These are phyloP conservation scores for Meriones psammophilus DNA, from an alignment of 2,797 vertebrate species.

Conservation along the genomic window DNA sequence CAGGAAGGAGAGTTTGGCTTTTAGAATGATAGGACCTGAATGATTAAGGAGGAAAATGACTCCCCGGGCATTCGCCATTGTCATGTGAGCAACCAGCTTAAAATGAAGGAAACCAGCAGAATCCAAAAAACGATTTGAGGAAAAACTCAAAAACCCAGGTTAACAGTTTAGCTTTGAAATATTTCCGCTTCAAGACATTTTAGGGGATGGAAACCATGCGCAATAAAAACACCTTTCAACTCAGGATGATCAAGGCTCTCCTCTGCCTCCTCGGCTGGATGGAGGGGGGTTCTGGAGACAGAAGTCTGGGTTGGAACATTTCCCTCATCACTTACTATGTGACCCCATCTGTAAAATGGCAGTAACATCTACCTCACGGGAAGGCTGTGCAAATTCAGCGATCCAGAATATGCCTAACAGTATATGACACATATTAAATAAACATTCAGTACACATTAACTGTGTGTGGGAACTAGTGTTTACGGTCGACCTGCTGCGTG, in stretches of 20 bases:
- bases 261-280: background rate
- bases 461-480: background rate
- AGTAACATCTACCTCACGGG: background rate
- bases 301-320: background rate
- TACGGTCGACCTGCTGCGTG: background rate
- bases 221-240: constrained; percentile 48
- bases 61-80: constrained; percentile 71
- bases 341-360: constrained; percentile 25
- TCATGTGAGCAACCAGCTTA: constrained; percentile 71
- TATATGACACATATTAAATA: background rate
- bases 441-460: background rate
- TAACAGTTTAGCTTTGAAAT: constrained; percentile 56
- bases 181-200: constrained; percentile 30
- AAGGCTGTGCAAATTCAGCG: background rate
- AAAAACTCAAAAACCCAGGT: constrained; percentile 59
- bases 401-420: background rate
- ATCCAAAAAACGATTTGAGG: constrained; percentile 15
- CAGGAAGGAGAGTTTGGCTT: constrained; percentile 80
- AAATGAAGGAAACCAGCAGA: constrained; percentile 66
- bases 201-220: constrained; percentile 51
- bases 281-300: background rate
- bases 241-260: background rate
- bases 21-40: constrained; percentile 77
- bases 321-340: constrained; percentile 1
- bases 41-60: constrained; percentile 81